phyloP scores from a whole-genome alignment of 2,797 vertebrate species.

The Melopsittacus undulatus region DNA sequence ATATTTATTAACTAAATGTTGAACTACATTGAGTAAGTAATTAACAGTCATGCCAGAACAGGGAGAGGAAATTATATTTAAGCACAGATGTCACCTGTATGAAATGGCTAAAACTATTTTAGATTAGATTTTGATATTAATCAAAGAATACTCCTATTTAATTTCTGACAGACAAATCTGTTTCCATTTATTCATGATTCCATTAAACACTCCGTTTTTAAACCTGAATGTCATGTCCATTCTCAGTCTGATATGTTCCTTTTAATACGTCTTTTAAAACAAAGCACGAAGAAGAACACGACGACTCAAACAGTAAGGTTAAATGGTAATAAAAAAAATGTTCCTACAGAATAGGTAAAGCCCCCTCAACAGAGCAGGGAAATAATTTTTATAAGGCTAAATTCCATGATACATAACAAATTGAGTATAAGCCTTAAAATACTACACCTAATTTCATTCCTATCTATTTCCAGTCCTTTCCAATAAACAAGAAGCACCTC shows the following conservation, averaged over 20 bases:
- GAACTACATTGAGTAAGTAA: slow-evolving; percentile 87
- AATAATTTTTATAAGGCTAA: not conserved
- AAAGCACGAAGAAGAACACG: not conserved
- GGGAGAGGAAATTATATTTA: slow-evolving; percentile 80
- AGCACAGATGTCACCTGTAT: slow-evolving; percentile 83
- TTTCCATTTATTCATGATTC: slow-evolving; percentile 76
- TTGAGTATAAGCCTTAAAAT: not conserved
- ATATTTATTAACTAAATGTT: slow-evolving; percentile 92
- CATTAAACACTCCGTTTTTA: slow-evolving; percentile 74
- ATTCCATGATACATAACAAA: not conserved
- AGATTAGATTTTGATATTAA: slow-evolving; percentile 79
- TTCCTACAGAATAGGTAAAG: not conserved
- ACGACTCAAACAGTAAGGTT: not conserved
- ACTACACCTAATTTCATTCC: not conserved
- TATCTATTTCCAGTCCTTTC: not conserved
- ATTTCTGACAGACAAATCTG: slow-evolving; percentile 78
- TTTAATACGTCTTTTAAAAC: slow-evolving; percentile 53
- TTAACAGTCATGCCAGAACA: slow-evolving; percentile 83
- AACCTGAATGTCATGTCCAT: slow-evolving; percentile 60
- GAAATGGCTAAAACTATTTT: slow-evolving; percentile 77
- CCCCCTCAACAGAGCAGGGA: not conserved
- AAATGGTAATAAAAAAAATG: slow-evolving; percentile 7
- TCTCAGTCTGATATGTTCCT: slow-evolving; percentile 8
- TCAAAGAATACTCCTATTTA: slow-evolving; percentile 77
- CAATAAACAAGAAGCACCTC: not conserved